Base-by-base conservation (phyloP, 2,888 invertebrate genomes). In the Aphidius colemani region DNA sequence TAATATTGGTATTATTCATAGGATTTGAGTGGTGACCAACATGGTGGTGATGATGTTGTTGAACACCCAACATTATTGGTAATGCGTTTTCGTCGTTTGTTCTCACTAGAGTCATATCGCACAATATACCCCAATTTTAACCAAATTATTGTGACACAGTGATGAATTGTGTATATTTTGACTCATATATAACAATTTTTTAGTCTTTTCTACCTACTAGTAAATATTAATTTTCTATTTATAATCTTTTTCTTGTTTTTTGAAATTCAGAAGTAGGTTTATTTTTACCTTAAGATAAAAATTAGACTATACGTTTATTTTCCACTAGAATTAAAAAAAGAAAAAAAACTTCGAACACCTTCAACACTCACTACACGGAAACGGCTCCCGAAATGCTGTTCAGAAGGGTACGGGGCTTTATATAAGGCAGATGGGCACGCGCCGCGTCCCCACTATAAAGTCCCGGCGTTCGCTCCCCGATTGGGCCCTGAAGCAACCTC, bases 361-460 rank as follows among this genome's bases (percentile, higher is more conserved):
- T 75, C 70, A 73, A 75, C 74, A 75, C 73, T 72, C 68, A 70
- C 75, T 72, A 75, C 70, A 73, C 76, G 76, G 71, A 75, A 69
- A 75, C 75, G 73, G 80, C 81, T 81, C 78, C 82, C 82, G 82
- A 82, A 82, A 82, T 82, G 82, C 77, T 74, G 70, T 73, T 71
- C 72, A 74, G 75, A 77, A 78, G 78, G 79, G 77, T 76, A 74
- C 76, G 75, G 78, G 80, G 81, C 76, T 81, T 82, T 82, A 81
- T 81, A 82, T 82, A 81, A 58, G 78, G 70, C 74, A 67, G 70
- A 84, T 85, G 85, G 86, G 85, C 85, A 85, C 87, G 86, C 87
- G 87, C 86, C 87, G 85, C 83, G 80, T 84, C 85, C 86, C 87
- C 87, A 85, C 87, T 84, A 86, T 79, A 78, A 82, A 81, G 81